Percentiles rank a stretch among this genome's conserved stretches.
These are phyloP conservation scores for Drosophila repletoides DNA, from an alignment of 1,140 invertebrate genomes.

Conservation along the genomic window DNA sequence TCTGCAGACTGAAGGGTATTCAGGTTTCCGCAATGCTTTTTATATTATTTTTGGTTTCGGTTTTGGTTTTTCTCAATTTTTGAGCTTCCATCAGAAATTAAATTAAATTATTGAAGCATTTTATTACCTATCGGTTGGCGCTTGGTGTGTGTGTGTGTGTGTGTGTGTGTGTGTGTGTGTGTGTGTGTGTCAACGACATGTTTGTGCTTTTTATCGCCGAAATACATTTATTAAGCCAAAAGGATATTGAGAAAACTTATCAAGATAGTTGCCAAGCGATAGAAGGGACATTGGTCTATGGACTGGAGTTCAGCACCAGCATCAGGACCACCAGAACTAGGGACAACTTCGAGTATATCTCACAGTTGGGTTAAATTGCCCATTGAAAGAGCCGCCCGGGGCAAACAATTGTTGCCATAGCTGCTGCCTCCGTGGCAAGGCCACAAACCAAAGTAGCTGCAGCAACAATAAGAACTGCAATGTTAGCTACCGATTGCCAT, in stretches of 20 bases:
- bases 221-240: conserved; percentile 62
- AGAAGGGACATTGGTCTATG: neutral
- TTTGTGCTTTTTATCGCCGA: conserved; percentile 53
- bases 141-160: neutral
- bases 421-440: conserved; percentile 45
- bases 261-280: conserved; percentile 54
- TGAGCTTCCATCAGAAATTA: conserved; percentile 37
- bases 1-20: conserved; percentile 30
- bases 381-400: conserved; percentile 65
- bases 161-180: neutral
- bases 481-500: conserved; percentile 48
- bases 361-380: conserved; percentile 61
- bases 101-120: conserved; percentile 75
- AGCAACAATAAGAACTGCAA: conserved; percentile 31
- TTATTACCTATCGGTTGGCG: conserved; percentile 39
- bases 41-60: neutral
- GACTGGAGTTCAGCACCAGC: neutral
- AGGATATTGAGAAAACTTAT: conserved; percentile 66
- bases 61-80: too few species aligned
- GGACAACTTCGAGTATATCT: conserved; percentile 66
- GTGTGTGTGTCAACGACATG: conserved; percentile 38
- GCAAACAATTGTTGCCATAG: conserved; percentile 61
- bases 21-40: conserved; percentile 19
- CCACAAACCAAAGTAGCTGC: conserved; percentile 38
- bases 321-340: conserved; percentile 5